Percentiles rank a stretch among this genome's conserved stretches.
Conservation (phyloP, 1,140 invertebrate genomes). For the Platyura marginata region DNA sequence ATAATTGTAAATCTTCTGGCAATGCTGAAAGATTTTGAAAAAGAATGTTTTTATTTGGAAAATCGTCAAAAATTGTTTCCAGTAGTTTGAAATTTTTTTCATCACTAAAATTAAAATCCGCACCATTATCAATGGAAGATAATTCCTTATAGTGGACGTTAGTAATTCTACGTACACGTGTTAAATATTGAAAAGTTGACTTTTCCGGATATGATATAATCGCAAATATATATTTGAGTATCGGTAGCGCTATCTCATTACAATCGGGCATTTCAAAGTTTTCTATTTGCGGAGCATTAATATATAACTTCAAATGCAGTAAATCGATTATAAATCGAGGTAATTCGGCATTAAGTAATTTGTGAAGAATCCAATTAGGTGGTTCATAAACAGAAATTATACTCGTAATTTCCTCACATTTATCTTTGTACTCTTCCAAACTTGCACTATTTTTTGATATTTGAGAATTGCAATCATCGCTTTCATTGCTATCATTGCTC, state of each 20-base stretch:
- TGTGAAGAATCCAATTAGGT: conserved; percentile 44
- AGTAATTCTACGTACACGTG: conserved; percentile 17
- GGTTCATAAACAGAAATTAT: background rate
- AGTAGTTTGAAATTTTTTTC: conserved; percentile 3
- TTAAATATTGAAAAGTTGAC: conserved; percentile 13
- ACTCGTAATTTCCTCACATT: background rate
- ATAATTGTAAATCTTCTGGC: conserved; percentile 39
- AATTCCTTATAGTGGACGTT: conserved; percentile 10
- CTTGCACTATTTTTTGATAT: background rate
- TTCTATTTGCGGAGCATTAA: conserved; percentile 56
- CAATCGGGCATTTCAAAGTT: conserved; percentile 36
- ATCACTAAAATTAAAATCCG: conserved; percentile 1
- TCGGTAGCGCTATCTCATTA: conserved; percentile 36
- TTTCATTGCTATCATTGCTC: background rate
- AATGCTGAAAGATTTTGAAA: too few relatives aligned
- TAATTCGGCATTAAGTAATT: conserved; percentile 34
- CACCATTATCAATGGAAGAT: background rate
- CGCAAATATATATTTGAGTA: conserved; percentile 45
- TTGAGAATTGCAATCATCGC: background rate
- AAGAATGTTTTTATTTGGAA: too few relatives aligned
- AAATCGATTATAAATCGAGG: conserved; percentile 47
- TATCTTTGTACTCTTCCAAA: background rate
- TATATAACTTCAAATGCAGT: conserved; percentile 37
- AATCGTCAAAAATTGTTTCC: conserved; percentile 21
- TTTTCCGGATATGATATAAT: conserved; percentile 29